Percentiles rank a stretch among this genome's conserved stretches.
phyloP scores from a whole-genome alignment of 2,888 invertebrate genomes.

The Andrena flavipes region DNA sequence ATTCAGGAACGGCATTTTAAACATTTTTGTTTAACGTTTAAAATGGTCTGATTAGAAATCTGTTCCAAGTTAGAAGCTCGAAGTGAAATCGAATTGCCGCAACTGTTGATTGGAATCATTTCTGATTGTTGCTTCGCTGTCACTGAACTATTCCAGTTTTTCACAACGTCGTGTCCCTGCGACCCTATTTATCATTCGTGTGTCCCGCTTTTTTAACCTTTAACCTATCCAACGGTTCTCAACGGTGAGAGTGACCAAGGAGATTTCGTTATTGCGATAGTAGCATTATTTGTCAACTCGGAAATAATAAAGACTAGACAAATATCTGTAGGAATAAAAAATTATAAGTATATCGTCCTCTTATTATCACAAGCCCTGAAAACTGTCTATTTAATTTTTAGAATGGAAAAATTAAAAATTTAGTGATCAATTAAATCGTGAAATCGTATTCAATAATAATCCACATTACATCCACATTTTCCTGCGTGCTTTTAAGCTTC shows the following conservation, averaged over 20 bases:
- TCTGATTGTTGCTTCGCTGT: conserved; percentile 3
- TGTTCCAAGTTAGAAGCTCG: too few species aligned
- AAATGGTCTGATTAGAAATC: too few species aligned
- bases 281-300: background rate
- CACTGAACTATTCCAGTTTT: conserved; percentile 25
- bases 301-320: background rate
- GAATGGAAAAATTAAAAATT: background rate
- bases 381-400: too few species aligned
- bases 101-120: background rate
- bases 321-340: background rate
- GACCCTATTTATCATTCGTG: conserved; percentile 73
- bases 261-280: conserved; percentile 19
- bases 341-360: background rate
- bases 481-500: background rate
- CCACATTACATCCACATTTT: background rate
- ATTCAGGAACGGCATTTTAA: too few species aligned
- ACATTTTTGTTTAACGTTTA: too few species aligned
- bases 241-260: conserved; percentile 23
- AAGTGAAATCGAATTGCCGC: background rate
- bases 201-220: conserved; percentile 48
- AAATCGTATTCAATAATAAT: background rate
- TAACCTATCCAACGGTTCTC: conserved; percentile 27
- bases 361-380: too few species aligned
- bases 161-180: conserved; percentile 21
- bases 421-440: background rate